A percentile compares a stretch with the other conserved stretches of the same genome.
Evolutionary conservation across 2,797 vertebrate genomes (phyloP).

Genomic region (Fistularia tabacaria): DNA sequence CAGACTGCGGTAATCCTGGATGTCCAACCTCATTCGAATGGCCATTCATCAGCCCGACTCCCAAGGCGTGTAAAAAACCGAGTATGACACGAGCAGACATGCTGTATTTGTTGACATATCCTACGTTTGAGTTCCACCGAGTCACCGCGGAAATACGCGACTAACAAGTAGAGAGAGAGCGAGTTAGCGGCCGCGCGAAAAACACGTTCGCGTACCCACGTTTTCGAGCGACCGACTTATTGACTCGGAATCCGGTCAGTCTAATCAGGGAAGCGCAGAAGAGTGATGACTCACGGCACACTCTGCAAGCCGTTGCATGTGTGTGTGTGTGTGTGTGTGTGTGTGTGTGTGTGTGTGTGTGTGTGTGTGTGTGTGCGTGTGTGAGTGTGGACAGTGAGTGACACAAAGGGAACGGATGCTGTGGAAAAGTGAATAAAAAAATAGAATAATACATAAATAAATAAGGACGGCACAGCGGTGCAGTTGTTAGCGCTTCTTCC

Average conservation of each 20-base stretch:
- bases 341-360: too few species aligned
- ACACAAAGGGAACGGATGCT: not conserved
- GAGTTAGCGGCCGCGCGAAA: too few species aligned
- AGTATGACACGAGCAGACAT: not conserved
- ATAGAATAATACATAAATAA: not conserved
- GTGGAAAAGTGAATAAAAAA: not conserved
- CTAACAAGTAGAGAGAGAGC: too few species aligned
- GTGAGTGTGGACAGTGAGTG: not conserved
- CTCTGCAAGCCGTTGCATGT: too few species aligned
- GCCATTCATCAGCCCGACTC: conserved; percentile 62
- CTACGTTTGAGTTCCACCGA: too few species aligned
- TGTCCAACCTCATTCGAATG: conserved; percentile 50
- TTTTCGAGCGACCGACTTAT: not conserved
- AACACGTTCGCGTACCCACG: not conserved
- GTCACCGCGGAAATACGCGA: too few species aligned
- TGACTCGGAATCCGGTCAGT: conserved; percentile 4
- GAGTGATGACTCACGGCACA: conserved; percentile 4
- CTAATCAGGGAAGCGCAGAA: not conserved
- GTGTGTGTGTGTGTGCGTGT: not conserved
- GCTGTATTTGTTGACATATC: too few species aligned
- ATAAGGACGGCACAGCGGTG: not conserved
- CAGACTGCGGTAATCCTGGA: conserved; percentile 65
- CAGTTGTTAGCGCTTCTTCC: too few species aligned
- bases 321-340: not conserved
- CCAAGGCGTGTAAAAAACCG: conserved; percentile 16